A percentile compares a stretch with the other conserved stretches of the same genome.
phyloP scores from a whole-genome alignment of 1,140 invertebrate genomes.

The Leguminivora glycinivorella region DNA sequence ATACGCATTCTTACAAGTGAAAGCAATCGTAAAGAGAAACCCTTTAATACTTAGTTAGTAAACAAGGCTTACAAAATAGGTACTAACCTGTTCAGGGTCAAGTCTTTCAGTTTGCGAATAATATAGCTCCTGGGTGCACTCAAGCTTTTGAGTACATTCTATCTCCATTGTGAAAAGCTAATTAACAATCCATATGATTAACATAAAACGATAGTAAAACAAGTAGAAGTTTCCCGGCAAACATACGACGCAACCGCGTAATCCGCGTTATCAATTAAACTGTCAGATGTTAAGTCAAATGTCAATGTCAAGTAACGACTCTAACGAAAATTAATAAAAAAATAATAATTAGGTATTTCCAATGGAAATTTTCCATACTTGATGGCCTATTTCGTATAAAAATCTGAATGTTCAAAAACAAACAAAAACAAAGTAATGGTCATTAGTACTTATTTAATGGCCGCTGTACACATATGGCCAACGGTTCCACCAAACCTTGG shows the following conservation, averaged over 20 bases:
- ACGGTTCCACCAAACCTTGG: too few relatives aligned
- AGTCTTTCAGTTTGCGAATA: slow-evolving; percentile 42
- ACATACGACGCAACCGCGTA: slow-evolving; percentile 2
- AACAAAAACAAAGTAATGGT: too few relatives aligned
- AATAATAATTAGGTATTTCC: too few relatives aligned
- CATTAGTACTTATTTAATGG: too few relatives aligned
- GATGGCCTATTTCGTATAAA: too few relatives aligned
- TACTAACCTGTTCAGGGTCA: slow-evolving; percentile 57
- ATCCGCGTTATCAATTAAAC: not conserved
- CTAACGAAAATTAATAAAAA: too few relatives aligned
- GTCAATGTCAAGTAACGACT: not conserved
- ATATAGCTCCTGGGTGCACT: slow-evolving; percentile 57
- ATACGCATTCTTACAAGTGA: not conserved
- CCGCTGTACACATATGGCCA: too few relatives aligned
- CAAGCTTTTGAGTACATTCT: slow-evolving; percentile 66
- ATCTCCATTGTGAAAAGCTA: slow-evolving; percentile 35
- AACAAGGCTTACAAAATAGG: slow-evolving; percentile 13
- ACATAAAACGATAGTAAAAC: not conserved
- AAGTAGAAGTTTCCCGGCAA: not conserved
- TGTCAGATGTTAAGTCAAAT: not conserved
- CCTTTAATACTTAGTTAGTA: not conserved
- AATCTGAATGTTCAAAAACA: too few relatives aligned
- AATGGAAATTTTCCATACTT: too few relatives aligned
- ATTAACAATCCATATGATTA: slow-evolving; percentile 13
- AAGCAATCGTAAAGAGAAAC: not conserved